These are phyloP conservation scores for Cosmorhoe ocellata DNA, from an alignment of 2,888 invertebrate species.

Conservation along the genomic window DNA sequence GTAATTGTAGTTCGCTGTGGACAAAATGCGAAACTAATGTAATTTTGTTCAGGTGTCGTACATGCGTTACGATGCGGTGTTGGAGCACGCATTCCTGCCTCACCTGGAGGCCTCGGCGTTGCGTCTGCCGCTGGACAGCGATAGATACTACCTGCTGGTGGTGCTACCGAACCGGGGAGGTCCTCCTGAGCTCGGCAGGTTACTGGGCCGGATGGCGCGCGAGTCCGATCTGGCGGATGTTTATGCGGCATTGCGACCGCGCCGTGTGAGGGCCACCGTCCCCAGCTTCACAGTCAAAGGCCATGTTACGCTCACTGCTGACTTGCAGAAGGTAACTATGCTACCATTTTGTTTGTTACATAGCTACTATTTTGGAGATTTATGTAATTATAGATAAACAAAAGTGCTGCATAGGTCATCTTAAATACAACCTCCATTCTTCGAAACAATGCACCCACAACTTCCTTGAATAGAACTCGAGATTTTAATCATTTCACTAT, in stretches of 20 bases:
- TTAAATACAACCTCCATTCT: slow-evolving; percentile 17
- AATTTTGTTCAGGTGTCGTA: slow-evolving; percentile 80
- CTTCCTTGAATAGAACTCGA: slow-evolving; percentile 17
- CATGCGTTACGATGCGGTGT: slow-evolving; percentile 89
- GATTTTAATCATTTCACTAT: slow-evolving; percentile 20
- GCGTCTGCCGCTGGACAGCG: slow-evolving; percentile 90
- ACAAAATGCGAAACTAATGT: slow-evolving; percentile 33
- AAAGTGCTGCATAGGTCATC: background rate
- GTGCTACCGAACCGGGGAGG: slow-evolving; percentile 86
- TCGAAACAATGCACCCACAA: slow-evolving; percentile 14
- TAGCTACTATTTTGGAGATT: background rate
- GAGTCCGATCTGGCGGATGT: slow-evolving; percentile 85
- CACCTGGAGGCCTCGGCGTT: slow-evolving; percentile 87
- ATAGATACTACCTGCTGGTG: slow-evolving; percentile 89
- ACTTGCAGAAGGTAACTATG: slow-evolving; percentile 87
- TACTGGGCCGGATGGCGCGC: slow-evolving; percentile 84
- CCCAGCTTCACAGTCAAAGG: slow-evolving; percentile 92
- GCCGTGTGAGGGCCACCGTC: slow-evolving; percentile 88
- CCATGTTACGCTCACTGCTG: slow-evolving; percentile 90
- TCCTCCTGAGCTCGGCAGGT: slow-evolving; percentile 82
- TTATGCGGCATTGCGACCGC: slow-evolving; percentile 85
- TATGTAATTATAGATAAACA: slow-evolving; percentile 3
- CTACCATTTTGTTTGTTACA: background rate
- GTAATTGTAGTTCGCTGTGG: slow-evolving; percentile 32
- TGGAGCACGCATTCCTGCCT: slow-evolving; percentile 89